Evolutionary conservation across 2,797 vertebrate genomes (phyloP).

Genomic region (Scolopax bukidnonensis): DNA sequence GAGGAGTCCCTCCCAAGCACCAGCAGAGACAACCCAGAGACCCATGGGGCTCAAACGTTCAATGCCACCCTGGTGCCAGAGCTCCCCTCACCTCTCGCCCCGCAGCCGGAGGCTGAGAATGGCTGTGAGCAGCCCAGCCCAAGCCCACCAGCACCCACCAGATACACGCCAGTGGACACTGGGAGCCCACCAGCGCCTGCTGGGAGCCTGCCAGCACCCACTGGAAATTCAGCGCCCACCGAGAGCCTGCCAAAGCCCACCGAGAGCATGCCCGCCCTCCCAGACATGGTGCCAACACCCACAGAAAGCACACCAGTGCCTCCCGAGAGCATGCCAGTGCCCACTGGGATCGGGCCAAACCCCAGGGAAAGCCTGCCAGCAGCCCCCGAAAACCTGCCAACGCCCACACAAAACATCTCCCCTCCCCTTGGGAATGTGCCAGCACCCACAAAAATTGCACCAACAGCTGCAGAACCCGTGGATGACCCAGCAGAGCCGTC

Average conservation of each 20-base stretch:
- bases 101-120: background rate
- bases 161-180: background rate
- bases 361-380: background rate
- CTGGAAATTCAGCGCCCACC: background rate
- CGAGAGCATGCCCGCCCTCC: rapidly evolving
- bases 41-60: background rate
- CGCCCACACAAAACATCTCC: background rate
- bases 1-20: constrained; percentile 21
- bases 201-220: rapidly evolving
- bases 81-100: background rate
- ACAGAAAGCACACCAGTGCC: background rate
- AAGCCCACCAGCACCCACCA: background rate
- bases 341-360: background rate
- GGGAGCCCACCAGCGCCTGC: background rate
- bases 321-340: background rate
- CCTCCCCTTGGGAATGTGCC: background rate
- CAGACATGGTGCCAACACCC: background rate
- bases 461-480: background rate
- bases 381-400: rapidly evolving
- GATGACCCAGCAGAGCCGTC: background rate
- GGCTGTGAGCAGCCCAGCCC: background rate
- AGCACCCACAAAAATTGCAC: background rate
- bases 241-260: background rate
- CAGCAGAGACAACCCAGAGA: background rate
- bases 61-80: rapidly evolving